Base-by-base conservation (phyloP, 2,797 vertebrate genomes). In the Crocidura indochinensis region DNA sequence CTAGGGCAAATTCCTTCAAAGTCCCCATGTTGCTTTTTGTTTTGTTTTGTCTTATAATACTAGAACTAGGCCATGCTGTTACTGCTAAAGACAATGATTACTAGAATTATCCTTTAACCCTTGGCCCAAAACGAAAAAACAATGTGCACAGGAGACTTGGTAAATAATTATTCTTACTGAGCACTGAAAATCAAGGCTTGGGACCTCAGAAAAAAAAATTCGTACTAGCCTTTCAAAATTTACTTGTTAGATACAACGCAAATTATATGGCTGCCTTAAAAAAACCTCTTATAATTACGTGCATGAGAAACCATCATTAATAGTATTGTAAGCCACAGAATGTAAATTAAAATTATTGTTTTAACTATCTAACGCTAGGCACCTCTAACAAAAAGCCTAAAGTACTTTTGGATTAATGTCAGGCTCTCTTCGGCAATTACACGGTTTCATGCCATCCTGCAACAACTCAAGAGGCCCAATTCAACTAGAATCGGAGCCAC, bases 91-190 rank as follows among this genome's bases (percentile, higher is more conserved):
- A 90, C 29, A 73, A 83, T 29, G 15, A 68, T 69, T 22, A 53
- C 24, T 71, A 46, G 26, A 64, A 17, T 75, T 86, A 38, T 89
- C 46, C 92, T 88, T 82, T 87, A 93, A 94, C 67, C 82, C 77
- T 88, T 92, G 88, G 44, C 74, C 62, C 10, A 24, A 75, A 3
- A 86, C 26, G 10, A 22, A 69, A 67, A 10, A 22, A 69, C 72
- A 67, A 56, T 75, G 10, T 56, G 8, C 64, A 86, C 69, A 85
- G 73, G 93, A 90, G 62, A 77, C 69, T 60, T 20, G 22, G 91
- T 92, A 86, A 94, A 86, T 90, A 85, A 91, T 90, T 95, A 92
- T 91, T 88, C 74, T 91, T 91, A 56, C 69, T 84, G 75, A 60
- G 44, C 15, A 64, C 74, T 69, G 47, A 87, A 75, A 76, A 91